Conservation (phyloP, 1,140 invertebrate genomes). For the Ceratosolen solmsi region DNA sequence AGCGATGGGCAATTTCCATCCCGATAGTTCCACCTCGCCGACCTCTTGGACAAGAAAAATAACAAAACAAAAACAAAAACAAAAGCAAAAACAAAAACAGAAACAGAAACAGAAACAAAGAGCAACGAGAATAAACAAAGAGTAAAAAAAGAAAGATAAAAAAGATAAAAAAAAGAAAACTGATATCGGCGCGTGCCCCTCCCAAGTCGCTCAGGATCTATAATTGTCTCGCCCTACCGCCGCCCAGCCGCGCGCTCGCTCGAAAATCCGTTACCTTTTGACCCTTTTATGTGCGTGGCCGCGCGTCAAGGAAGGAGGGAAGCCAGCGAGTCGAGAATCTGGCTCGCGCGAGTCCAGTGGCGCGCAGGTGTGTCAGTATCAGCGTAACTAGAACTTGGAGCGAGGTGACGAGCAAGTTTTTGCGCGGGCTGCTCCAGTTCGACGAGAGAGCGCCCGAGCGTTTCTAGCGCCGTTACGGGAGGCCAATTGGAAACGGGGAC, state of each 20-base stretch:
- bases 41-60: too few species aligned
- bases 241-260: background rate
- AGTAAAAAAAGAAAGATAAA: too few species aligned
- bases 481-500: background rate
- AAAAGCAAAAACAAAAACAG: too few species aligned
- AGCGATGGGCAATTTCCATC: too few species aligned
- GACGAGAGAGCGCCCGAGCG: constrained; percentile 55
- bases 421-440: constrained; percentile 38
- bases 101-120: too few species aligned
- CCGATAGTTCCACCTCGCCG: too few species aligned
- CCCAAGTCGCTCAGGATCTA: too few species aligned
- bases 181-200: too few species aligned
- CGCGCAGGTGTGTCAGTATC: constrained; percentile 19
- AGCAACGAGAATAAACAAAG: background rate
- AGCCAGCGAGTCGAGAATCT: background rate
- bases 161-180: too few species aligned
- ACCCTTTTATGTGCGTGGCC: constrained; percentile 42
- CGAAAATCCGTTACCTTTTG: constrained; percentile 52
- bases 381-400: constrained; percentile 55
- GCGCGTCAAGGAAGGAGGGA: background rate
- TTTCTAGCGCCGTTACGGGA: constrained; percentile 46
- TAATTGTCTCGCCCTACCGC: background rate
- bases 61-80: too few species aligned
- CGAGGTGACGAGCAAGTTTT: constrained; percentile 58
- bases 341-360: constrained; percentile 12